phyloP scores from a whole-genome alignment of 2,888 invertebrate species.

The Caenorhabditis becei region DNA sequence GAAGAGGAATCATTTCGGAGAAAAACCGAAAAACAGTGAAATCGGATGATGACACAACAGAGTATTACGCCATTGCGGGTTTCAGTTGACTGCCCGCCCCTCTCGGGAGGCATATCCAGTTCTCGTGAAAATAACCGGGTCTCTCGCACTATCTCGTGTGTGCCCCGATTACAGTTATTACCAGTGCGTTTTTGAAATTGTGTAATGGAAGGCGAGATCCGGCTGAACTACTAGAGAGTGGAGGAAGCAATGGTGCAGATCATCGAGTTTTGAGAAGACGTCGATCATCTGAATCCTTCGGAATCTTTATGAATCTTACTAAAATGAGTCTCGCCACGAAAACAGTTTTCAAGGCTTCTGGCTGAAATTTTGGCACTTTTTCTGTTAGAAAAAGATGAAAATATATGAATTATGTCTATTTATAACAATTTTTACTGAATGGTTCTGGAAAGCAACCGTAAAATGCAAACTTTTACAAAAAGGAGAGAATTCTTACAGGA shows the following conservation, averaged over 20 bases:
- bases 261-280: too few relatives aligned
- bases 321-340: too few relatives aligned
- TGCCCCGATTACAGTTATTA: neutral
- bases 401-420: too few relatives aligned
- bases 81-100: conserved; percentile 24
- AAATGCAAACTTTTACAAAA: too few relatives aligned
- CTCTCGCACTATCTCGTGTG: conserved; percentile 18
- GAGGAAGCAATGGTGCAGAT: conserved; percentile 2
- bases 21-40: conserved; percentile 17
- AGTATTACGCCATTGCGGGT: conserved; percentile 31
- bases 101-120: conserved; percentile 12
- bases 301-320: too few relatives aligned
- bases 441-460: too few relatives aligned
- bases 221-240: neutral
- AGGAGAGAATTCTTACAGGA: too few relatives aligned
- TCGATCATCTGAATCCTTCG: too few relatives aligned
- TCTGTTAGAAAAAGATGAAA: too few relatives aligned
- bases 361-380: too few relatives aligned
- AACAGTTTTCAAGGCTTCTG: too few relatives aligned
- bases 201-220: neutral
- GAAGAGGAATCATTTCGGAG: neutral
- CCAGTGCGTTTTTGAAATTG: conserved; percentile 7
- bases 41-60: conserved; percentile 30
- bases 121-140: conserved; percentile 9
- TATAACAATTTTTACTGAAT: too few relatives aligned